phyloP scores from a whole-genome alignment of 2,113 vertebrate genomes.

The Centropus unirufus region DNA sequence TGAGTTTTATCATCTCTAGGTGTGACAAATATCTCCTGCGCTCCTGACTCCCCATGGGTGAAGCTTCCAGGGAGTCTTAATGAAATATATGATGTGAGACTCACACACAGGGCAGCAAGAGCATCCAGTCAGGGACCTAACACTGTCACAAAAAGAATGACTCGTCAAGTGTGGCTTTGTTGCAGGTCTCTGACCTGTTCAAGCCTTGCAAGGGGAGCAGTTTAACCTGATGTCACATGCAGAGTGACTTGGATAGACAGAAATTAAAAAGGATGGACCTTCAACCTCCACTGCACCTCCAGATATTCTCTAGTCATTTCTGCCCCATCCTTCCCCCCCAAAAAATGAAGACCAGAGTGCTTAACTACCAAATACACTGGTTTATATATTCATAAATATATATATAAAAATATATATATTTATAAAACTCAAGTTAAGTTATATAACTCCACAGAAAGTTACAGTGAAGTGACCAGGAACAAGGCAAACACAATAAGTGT shows the following conservation, averaged over 20 bases:
- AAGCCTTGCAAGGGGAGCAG: not conserved
- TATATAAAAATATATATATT: not conserved
- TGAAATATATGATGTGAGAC: not conserved
- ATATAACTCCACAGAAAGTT: not conserved
- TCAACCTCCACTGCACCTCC: not conserved
- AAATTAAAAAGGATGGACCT: not conserved
- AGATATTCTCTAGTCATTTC: not conserved
- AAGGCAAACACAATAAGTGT: not conserved
- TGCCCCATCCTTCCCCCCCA: not conserved
- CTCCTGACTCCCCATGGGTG: not conserved
- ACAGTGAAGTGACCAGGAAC: not conserved
- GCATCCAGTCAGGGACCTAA: not conserved
- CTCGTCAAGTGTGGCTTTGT: not conserved
- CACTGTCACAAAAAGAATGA: not conserved
- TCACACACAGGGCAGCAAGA: not conserved
- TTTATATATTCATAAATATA: not conserved
- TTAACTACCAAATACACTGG: not conserved
- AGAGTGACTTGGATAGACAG: not conserved
- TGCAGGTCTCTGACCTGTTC: not conserved
- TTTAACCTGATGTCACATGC: accelerated
- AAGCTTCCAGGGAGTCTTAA: not conserved
- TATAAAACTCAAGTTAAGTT: not conserved
- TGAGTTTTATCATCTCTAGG: not conserved
- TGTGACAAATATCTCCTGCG: not conserved
- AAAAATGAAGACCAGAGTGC: not conserved